Base-by-base conservation (phyloP, 1,140 invertebrate genomes). In the Drosophila arawakana region DNA sequence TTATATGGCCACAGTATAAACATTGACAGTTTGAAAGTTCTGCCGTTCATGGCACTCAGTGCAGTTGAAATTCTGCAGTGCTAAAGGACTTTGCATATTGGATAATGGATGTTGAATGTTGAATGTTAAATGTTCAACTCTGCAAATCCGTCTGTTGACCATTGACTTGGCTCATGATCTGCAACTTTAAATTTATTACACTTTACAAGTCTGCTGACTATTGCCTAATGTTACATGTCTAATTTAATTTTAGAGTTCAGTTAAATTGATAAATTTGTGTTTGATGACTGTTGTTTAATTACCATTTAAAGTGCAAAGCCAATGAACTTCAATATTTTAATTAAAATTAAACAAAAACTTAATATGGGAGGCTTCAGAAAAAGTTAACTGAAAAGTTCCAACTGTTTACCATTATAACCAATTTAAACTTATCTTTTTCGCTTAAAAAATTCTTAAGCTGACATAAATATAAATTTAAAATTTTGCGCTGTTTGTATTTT, bases 1-100 rank as follows among this genome's bases (percentile, higher is more conserved):
- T 75, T 70, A 46, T 71, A 70, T 63, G 67, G 67, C 55, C 60
- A 63, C 70, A 80, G 82, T 73, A 85, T 81, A 81, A 79, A 79
- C 73, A 79, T 73, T 76, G 73, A 73, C 68, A 83, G 78, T 68
- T 54, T 69, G 41, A 58, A 75, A 50, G 43, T 49, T 47, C 43
- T 13, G 55, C 49, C 37, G 49, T 39, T 57, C 52, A 54, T 43
- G 57, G 37, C 43, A 52, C 69, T 58, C 52, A 18, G 10, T 35
- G n/a, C 18, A 30, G 34, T 18, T 18, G 58, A 10, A 30, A 13
- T 30, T 46, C 10, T 11, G 10, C n/a, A 13, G 30, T 7, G 25
- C 4, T 30, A 30, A 30, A 30, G 25, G 25, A 30, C 25, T 30
- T 30, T 30, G 25, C 25, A 30, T 30, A 30, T 30, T 30, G 25